Evolutionary conservation across 1,140 invertebrate genomes (phyloP), one percentile per base, ranked within the genome.

Genomic region (Bactericera cockerelli): DNA sequence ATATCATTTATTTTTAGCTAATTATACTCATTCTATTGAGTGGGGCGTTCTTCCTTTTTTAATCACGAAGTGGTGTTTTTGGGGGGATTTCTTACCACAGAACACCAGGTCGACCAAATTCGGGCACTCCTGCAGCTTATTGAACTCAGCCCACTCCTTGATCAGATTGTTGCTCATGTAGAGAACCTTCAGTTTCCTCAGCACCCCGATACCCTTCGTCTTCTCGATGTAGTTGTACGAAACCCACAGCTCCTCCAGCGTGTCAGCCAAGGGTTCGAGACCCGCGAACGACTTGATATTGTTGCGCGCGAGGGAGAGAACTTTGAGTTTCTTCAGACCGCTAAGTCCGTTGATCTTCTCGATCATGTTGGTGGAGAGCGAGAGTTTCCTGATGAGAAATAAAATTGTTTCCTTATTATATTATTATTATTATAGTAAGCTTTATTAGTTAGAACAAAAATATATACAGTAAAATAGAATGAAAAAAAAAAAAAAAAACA

Each of bases 191-290:
- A 96, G 71, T 64, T 85, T 92, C 66, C 84, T 88, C 66, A 96
- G 75, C 2, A 79, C 78, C 28, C 81, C 81, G 4, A 95, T 77
- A 0, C 89, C 89, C 74, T 94, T 95, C 59, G 93, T 75, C 74
- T 94, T 95, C 69, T 96, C 92, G 63, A 97, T 88, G 16, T 81
- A 76, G 72, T 97, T 97, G 68, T 95, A 96, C 0, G 91, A 95
- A 60, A 95, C 86, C 93, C 93, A 96, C 1, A 96, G 72, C 70
- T 97, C 83, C 68, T 93, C 86, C 33, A 97, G 70, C 0, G 85
- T 90, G 19, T 96, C 92, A 1, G 79, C 84, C 13, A 95, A 75
- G 1, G 79, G 76, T 75, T 95, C 82, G 65, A 93, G 76, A 24
- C 89, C 89, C 28, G 81, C 72, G 54, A 96, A 81, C n/a, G 78